A percentile compares a stretch with the other conserved stretches of the same genome.
phyloP scores from a whole-genome alignment of 2,113 vertebrate species.

The Harpagus bidentatus region DNA sequence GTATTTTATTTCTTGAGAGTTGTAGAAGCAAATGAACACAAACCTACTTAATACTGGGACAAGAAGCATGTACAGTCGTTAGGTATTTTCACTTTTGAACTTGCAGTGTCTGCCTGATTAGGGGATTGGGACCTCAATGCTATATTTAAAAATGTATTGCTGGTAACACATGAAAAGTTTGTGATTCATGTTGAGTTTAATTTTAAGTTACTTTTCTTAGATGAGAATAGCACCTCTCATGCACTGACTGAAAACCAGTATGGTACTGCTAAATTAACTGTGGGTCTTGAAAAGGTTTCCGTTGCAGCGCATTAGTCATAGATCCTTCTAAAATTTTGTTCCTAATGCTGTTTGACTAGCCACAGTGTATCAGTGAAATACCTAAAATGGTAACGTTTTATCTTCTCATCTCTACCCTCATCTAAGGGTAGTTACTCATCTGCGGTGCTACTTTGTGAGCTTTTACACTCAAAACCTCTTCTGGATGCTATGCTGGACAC shows the following conservation, averaged over 20 bases:
- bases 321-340: not conserved
- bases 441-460: not conserved
- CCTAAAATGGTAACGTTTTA: not conserved
- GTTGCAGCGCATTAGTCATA: not conserved
- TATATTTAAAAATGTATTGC: not conserved
- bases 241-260: fast-evolving
- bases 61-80: fast-evolving
- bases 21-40: not conserved
- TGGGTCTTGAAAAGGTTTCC: not conserved
- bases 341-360: not conserved
- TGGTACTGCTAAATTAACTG: too few species aligned
- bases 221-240: not conserved
- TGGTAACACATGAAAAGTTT: not conserved
- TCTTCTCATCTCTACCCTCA: not conserved
- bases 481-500: not conserved
- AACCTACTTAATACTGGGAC: not conserved
- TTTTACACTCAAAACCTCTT: not conserved
- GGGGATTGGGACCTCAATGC: not conserved
- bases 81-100: not conserved
- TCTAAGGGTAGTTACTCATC: not conserved
- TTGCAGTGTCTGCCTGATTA: not conserved
- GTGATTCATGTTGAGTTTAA: not conserved
- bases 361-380: not conserved
- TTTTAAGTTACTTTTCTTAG: not conserved
- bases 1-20: not conserved